These are phyloP conservation scores for Bombus impatiens DNA, from an alignment of 1,140 invertebrate genomes.

Conservation along the genomic window DNA sequence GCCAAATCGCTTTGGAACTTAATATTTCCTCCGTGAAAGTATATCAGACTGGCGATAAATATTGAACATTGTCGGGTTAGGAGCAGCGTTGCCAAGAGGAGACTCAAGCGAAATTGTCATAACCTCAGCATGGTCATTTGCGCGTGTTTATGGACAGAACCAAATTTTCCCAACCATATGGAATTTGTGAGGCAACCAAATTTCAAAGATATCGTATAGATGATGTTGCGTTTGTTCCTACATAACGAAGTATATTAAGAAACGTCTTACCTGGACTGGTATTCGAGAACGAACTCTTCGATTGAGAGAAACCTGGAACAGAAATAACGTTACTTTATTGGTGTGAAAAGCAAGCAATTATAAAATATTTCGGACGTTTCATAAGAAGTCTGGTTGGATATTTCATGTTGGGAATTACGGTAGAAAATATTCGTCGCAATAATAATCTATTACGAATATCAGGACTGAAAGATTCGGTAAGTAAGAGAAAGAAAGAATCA, in stretches of 20 bases:
- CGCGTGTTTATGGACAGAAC: slow-evolving; percentile 28
- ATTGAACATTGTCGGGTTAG: neutral
- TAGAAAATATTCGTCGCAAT: neutral
- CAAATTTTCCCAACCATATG: neutral
- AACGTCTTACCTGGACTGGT: slow-evolving; percentile 75
- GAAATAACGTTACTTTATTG: slow-evolving; percentile 19
- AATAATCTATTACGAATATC: neutral
- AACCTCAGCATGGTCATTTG: slow-evolving; percentile 24
- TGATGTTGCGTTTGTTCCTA: too few species aligned
- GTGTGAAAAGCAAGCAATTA: neutral
- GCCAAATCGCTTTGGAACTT: neutral
- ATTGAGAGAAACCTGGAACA: slow-evolving; percentile 79
- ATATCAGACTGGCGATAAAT: slow-evolving; percentile 7
- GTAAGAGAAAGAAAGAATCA: neutral
- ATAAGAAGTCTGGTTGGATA: neutral
- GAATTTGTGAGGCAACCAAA: neutral
- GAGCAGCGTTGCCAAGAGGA: neutral
- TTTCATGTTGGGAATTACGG: neutral
- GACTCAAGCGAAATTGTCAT: slow-evolving; percentile 28
- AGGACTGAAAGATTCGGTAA: too few species aligned
- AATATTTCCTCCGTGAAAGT: too few species aligned
- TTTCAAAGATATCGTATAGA: neutral
- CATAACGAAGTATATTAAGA: neutral
- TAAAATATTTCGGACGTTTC: neutral
- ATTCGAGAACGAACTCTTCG: slow-evolving; percentile 76